Base-by-base conservation (phyloP, 2,888 invertebrate species). In the Nomada fucata region DNA sequence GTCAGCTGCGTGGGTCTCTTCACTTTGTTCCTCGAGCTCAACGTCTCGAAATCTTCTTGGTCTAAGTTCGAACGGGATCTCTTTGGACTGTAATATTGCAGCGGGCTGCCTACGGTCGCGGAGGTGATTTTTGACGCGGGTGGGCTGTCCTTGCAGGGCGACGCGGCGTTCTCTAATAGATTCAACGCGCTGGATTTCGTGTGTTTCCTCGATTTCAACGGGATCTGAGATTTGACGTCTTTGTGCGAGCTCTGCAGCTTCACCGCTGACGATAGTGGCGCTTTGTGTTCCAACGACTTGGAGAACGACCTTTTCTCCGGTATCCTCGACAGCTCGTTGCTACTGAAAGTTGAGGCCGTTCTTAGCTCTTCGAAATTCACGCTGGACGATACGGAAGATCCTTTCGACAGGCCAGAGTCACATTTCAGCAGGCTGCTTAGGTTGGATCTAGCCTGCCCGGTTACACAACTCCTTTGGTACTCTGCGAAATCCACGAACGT, bases 61-160 rank as follows among this genome's bases (percentile, higher is more conserved):
- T 92, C 92, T 72, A 91, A 65, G 13, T 83, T 89, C n/a, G 89
- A 89, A n/a, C 91, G 87, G 9, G 90, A 78, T 59, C 93, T 88
- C 76, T 93, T 93, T 0, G 93, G 91, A 42, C 89, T 90, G 75
- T 89, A 92, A 72, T 91, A 91, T 26, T 85, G 86, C 10, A 91
- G 44, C 0, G 82, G 78, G 18, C 71, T 77, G 10, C 26, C 70
- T 1, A 29, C 42, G 0, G 61, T 50, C 0, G 63, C 36, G 2
- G 76, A 53, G 44, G 0, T 18, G 0, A 91, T 36, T 36, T 93
- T 92, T 1, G 80, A 77, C 0, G 92, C 90, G 0, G 93, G 93
- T 0, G 93, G 93, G 64, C 92, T 93, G 60, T 94, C 93, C 23
- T 92, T 92, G 76, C 92, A 91, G 0, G 93, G 93, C 0, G 93